Base-by-base conservation (phyloP, 1,140 invertebrate genomes). In the Penaeus indicus region DNA sequence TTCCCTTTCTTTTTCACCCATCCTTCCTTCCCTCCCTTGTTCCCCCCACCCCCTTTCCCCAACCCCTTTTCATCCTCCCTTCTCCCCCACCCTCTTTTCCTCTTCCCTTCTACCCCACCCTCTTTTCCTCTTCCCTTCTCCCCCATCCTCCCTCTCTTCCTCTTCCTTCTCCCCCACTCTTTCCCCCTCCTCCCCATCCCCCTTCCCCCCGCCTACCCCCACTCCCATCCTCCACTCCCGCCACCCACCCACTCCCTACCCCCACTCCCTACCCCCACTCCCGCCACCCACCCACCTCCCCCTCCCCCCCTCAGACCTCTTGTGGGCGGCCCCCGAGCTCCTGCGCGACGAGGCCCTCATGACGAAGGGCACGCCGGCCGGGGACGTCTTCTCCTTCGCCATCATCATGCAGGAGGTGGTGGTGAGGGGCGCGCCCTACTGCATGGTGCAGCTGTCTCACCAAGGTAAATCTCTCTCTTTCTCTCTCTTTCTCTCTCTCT, bases 301-400 rank as follows among this genome's bases (percentile, higher is more conserved):
- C 47, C 47, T 3, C 47, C 47, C 4, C 11, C 11, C 47, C 47
- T 5, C 89, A 98, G 97, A 96, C 94, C 94, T 98, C 92, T 95
- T 99, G 91, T 99, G 98, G 98, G 98, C 96, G 93, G 97, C 98
- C 21, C 98, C 98, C n/a, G 98, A 99, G 93, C 92, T 99, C 42
- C 93, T 99, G 86, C 94, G 98, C 90, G 94, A 96, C 90, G 92
- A 93, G 32, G 94, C 92, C 87, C 92, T 95, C 61, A 93, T 94
- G 85, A 94, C 94, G 90, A 93, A 94, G 91, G 96, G 96, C 69
- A 96, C 96, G 11, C 96, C 96, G 93, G 93, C 96, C 1, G 97
- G 95, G 16, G 98, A 99, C 93, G 96, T 99, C n/a, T 99, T 98
- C 93, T 97, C 98, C 72, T 99, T 99, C 94, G 97, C 96, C 77